Percentiles rank a stretch among this genome's conserved stretches.
Conservation (phyloP, 2,797 vertebrate genomes). For the Cetoscarus ocellatus region DNA sequence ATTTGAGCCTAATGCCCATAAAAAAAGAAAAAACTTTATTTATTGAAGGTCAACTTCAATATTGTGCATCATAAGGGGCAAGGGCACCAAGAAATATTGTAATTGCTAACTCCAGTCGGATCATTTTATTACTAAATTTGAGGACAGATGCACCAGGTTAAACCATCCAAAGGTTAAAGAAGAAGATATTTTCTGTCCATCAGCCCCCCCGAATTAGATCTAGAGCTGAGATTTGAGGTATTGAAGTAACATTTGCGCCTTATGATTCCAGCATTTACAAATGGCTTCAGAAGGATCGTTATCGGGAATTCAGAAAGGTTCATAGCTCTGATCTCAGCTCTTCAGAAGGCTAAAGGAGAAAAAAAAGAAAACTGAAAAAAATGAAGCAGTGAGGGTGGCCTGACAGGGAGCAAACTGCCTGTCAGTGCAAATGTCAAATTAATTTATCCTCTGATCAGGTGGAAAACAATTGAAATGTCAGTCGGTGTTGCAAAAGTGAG, state of each 20-base stretch:
- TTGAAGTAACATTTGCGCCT: constrained; percentile 20
- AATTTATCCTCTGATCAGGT: constrained; percentile 80
- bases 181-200: neutral
- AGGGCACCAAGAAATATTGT: neutral
- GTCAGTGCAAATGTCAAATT: constrained; percentile 82
- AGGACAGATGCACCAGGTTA: constrained; percentile 9
- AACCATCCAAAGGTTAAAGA: neutral
- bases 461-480: constrained; percentile 80
- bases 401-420: constrained; percentile 62
- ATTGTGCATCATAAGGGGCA: neutral
- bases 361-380: constrained; percentile 67
- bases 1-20: neutral
- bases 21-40: neutral
- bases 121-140: no score
- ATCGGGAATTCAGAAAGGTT: constrained; percentile 47
- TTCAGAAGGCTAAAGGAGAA: constrained; percentile 59
- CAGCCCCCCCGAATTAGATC: constrained; percentile 6
- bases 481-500: constrained; percentile 55
- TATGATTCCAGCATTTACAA: constrained; percentile 45
- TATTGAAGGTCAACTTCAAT: constrained; percentile 6
- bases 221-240: neutral
- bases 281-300: constrained; percentile 45
- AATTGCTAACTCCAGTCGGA: neutral
- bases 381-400: constrained; percentile 44
- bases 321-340: constrained; percentile 59